Evolutionary conservation across 1,140 invertebrate genomes (phyloP).

Genomic region (Achroia grisella): DNA sequence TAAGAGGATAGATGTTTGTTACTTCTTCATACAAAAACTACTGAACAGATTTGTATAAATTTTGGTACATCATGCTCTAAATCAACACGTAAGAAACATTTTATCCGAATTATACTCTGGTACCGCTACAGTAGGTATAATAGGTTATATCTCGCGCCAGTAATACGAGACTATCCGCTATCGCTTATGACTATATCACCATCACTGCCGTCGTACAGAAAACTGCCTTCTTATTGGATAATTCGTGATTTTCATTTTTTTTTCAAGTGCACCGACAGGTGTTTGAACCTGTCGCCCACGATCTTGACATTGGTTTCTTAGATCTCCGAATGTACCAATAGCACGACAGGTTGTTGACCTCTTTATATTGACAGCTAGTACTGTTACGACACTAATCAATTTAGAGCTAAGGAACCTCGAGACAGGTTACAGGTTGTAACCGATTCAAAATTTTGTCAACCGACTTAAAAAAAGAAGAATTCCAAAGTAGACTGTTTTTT

Average conservation of each 20-base stretch:
- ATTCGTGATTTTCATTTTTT: conserved; percentile 67
- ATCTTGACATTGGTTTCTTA: conserved; percentile 51
- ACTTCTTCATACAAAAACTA: too few species aligned
- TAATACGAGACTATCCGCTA: too few species aligned
- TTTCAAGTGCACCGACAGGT: conserved; percentile 35
- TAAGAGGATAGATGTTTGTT: too few species aligned
- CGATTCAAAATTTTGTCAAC: too few species aligned
- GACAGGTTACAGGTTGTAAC: too few species aligned
- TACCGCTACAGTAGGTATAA: background rate
- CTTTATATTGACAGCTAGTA: conserved; percentile 22
- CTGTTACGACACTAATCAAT: conserved; percentile 35
- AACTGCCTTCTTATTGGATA: conserved; percentile 63
- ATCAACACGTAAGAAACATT: too few species aligned
- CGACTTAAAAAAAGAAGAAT: too few species aligned
- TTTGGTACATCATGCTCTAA: too few species aligned
- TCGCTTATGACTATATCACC: conserved; percentile 6
- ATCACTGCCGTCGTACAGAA: conserved; percentile 34
- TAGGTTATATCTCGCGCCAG: background rate
- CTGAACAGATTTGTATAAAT: too few species aligned
- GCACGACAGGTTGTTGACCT: conserved; percentile 25
- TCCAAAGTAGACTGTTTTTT: too few species aligned
- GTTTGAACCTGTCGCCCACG: conserved; percentile 53
- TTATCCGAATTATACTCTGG: background rate
- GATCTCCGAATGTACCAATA: conserved; percentile 28
- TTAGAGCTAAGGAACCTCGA: conserved; percentile 1